Percentiles rank a stretch among this genome's conserved stretches.
phyloP scores from a whole-genome alignment of 1,140 invertebrate genomes.

The Euura lappo region DNA sequence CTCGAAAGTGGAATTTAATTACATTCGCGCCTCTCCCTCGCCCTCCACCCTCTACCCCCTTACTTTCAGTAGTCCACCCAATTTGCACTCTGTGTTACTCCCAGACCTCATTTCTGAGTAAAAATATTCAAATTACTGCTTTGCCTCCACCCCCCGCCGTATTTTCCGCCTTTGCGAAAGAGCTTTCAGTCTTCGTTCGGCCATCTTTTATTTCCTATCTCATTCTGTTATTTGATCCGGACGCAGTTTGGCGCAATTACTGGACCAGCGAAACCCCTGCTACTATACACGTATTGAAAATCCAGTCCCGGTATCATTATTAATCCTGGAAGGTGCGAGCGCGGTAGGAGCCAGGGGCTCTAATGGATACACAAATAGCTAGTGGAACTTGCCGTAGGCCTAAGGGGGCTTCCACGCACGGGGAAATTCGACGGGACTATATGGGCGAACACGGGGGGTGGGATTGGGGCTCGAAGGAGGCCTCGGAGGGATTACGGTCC shows the following conservation, averaged over 20 bases:
- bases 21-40: conserved; percentile 37
- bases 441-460: neutral
- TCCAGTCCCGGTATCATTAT: neutral
- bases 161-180: too few species aligned
- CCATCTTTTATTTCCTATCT: conserved; percentile 6
- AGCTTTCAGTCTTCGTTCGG: conserved; percentile 10
- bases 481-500: conserved; percentile 16
- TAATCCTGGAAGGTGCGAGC: neutral
- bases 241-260: neutral
- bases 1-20: conserved; percentile 54
- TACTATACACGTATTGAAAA: neutral
- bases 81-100: conserved; percentile 25
- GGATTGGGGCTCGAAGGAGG: conserved; percentile 2
- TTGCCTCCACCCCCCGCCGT: conserved; percentile 19
- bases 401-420: neutral
- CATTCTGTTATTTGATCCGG: too few species aligned
- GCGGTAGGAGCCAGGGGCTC: neutral
- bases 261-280: too few species aligned
- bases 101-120: conserved; percentile 29
- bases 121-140: conserved; percentile 42
- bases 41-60: conserved; percentile 10
- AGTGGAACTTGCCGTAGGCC: conserved; percentile 1
- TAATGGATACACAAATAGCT: conserved; percentile 20
- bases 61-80: conserved; percentile 8
- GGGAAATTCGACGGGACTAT: neutral